Conservation (phyloP, 1,140 invertebrate species). For the Laupala kohalensis region DNA sequence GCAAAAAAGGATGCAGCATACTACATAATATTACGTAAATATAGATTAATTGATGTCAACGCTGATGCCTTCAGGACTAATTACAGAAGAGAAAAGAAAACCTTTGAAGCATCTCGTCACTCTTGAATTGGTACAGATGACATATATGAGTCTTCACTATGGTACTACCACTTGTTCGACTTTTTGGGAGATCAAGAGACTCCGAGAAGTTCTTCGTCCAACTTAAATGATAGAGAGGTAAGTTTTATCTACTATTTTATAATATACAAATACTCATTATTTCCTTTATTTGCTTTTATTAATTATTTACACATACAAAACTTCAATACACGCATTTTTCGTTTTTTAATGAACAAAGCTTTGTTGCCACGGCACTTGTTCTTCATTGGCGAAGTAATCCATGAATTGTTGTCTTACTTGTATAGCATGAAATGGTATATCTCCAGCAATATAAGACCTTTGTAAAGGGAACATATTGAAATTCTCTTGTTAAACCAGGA, state of each 20-base stretch:
- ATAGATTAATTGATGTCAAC: background rate
- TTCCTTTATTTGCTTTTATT: too few relatives aligned
- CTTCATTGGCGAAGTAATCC: constrained; percentile 2
- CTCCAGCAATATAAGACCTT: too few relatives aligned
- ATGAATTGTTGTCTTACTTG: background rate
- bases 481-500: too few relatives aligned
- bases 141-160: constrained; percentile 1
- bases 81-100: background rate
- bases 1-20: background rate
- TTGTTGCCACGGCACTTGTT: background rate
- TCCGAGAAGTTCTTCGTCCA: constrained; percentile 3
- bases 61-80: background rate
- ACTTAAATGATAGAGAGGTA: constrained; percentile 1
- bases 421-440: background rate
- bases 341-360: background rate
- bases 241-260: background rate
- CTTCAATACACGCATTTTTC: background rate
- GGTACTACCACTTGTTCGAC: constrained; percentile 4
- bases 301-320: too few relatives aligned
- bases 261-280: background rate
- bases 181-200: background rate
- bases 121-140: background rate
- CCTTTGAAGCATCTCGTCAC: background rate
- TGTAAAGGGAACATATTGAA: too few relatives aligned
- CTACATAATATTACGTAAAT: background rate